Conservation (phyloP, 2,797 vertebrate genomes). For the Adelosebastes latens region DNA sequence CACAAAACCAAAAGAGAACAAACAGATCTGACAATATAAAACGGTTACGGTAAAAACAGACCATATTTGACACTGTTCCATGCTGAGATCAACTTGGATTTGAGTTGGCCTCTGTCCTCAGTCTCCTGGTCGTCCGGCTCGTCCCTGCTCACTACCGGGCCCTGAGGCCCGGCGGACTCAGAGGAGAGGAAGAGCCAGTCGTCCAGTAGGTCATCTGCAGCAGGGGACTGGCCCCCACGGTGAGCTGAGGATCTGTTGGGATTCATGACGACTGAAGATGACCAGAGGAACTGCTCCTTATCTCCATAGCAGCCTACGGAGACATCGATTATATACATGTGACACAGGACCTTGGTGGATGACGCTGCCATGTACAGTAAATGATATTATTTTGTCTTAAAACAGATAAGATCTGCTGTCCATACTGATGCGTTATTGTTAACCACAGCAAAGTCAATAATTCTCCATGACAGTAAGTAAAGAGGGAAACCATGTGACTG, state of each 20-base stretch:
- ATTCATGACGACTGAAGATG: constrained; percentile 55
- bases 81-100: constrained; percentile 85
- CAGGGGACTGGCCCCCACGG: constrained; percentile 63
- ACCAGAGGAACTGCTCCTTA: constrained; percentile 15
- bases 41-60: constrained; percentile 52
- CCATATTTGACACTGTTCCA: constrained; percentile 95
- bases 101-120: constrained; percentile 86
- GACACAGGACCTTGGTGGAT: background rate
- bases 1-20: background rate
- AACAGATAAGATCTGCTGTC: background rate
- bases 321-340: background rate
- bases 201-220: constrained; percentile 60
- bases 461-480: constrained; percentile 15
- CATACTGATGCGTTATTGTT: background rate
- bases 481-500: constrained; percentile 56
- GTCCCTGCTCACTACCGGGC: constrained; percentile 4
- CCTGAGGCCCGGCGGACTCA: constrained; percentile 21
- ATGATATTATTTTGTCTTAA: background rate
- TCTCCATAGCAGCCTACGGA: constrained; percentile 47
- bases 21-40: background rate
- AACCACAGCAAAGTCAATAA: constrained; percentile 23
- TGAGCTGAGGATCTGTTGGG: constrained; percentile 23
- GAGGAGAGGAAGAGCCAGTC: constrained; percentile 74
- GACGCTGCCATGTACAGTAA: background rate
- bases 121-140: constrained; percentile 46